Base-by-base conservation (phyloP, 2,797 vertebrate genomes). In the Stomatorhinus walkeri region DNA sequence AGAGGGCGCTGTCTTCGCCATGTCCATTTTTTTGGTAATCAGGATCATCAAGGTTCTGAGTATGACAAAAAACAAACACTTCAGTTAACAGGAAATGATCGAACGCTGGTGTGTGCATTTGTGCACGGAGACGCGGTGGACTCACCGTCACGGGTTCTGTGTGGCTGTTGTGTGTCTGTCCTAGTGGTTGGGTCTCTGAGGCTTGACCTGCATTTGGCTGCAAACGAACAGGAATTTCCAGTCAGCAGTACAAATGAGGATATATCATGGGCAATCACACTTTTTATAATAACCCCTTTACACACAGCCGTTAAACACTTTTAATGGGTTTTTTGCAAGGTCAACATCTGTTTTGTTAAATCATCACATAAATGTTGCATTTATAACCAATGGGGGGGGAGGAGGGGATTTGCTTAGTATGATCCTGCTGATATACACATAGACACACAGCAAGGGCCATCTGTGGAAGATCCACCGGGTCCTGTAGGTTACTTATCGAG, bases 141-240 rank as follows among this genome's bases (percentile, higher is more conserved):
- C 91, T 94, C 89, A 96, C 96, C 88, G 95, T 95, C 90, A 95
- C 92, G 1, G 95, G 95, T 89, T 96, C 94, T 1, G 68, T 88
- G 54, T 43, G 92, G 48, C 89, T 89, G 64, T 90, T 90, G 92
- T 91, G 56, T 3, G 90, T 14, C 3, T 79, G 54, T 19, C 89
- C 88, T 14, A 92, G 88, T 1, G 91, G 91, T 10, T 87, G 91
- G n/a, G 40, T 28, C n/a, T 93, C 91, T 0, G 91, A 24, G 24
- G 68, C 32, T 24, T 54, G 14, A 12, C 0, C 76, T 2, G 54
- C 6, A 87, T 88, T 91, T n/a, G 85, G 22, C 89, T 92, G 91
- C 90, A 87, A 28, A 93, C 1, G 54, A 0, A 89, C 2, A 91
- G 8, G 0, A 54, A 24, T 46, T 52, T n/a, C 12, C 5, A 56